Percentiles rank a stretch among this genome's conserved stretches.
Conservation (phyloP, 1,140 invertebrate genomes). For the Chironomus tepperi region DNA sequence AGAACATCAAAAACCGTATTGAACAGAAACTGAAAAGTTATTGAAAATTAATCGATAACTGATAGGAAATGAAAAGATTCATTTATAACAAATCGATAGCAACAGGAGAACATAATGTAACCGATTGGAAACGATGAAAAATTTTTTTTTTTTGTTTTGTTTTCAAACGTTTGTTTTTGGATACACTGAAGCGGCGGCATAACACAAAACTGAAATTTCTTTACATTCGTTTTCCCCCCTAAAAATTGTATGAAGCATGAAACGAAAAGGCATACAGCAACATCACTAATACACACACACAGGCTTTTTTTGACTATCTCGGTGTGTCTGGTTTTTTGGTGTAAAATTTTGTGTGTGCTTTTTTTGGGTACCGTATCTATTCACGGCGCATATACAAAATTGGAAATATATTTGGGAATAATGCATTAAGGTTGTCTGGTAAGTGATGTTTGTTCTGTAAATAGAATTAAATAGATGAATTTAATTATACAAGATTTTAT, state of each 20-base stretch:
- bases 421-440: no score
- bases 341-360: not conserved
- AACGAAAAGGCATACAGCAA: no score
- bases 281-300: no score
- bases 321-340: no score
- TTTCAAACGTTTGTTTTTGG: not conserved
- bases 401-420: no score
- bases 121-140: constrained; percentile 9
- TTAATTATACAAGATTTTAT: no score
- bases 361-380: not conserved
- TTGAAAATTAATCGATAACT: constrained; percentile 24
- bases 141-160: not conserved
- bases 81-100: constrained; percentile 23
- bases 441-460: no score
- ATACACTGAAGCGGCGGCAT: not conserved
- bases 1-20: not conserved
- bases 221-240: not conserved
- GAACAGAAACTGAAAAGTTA: constrained; percentile 1
- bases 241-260: no score
- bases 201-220: not conserved
- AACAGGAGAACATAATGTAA: not conserved
- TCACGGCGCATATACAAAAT: not conserved
- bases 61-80: constrained; percentile 24
- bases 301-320: no score
- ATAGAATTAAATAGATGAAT: no score